Percentiles rank a stretch among this genome's conserved stretches.
These are phyloP conservation scores for Heliothis peltigera DNA, from an alignment of 2,888 invertebrate species.

Conservation along the genomic window DNA sequence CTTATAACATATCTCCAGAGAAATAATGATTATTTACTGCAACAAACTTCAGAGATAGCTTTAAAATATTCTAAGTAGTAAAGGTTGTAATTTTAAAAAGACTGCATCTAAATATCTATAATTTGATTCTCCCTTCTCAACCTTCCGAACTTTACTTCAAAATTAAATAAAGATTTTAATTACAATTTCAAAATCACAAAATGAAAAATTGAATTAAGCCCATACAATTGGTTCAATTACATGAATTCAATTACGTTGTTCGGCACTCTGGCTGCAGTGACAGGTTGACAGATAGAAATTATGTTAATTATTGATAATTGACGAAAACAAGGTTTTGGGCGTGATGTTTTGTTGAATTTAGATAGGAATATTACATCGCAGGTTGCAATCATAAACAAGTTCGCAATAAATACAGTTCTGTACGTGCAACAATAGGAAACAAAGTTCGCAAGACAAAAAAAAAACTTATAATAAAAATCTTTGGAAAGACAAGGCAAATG, in stretches of 20 bases:
- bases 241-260: conserved; percentile 44
- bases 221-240: conserved; percentile 37
- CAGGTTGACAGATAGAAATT: conserved; percentile 44
- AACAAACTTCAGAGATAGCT: too few relatives aligned
- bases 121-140: neutral
- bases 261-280: conserved; percentile 38
- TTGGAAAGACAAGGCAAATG: too few relatives aligned
- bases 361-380: neutral
- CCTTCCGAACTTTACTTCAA: neutral
- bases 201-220: conserved; percentile 24
- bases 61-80: too few relatives aligned
- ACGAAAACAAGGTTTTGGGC: conserved; percentile 18
- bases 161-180: conserved; percentile 10
- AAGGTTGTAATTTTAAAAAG: neutral
- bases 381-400: neutral
- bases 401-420: too few relatives aligned
- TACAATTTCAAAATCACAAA: conserved; percentile 16
- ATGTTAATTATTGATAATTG: conserved; percentile 33
- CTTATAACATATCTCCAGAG: too few relatives aligned
- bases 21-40: too few relatives aligned
- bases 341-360: neutral
- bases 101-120: neutral
- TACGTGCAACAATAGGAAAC: too few relatives aligned
- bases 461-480: too few relatives aligned
- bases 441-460: too few relatives aligned